Evolutionary conservation across 2,888 invertebrate genomes (phyloP).

Genomic region (Slavum lentiscoides): DNA sequence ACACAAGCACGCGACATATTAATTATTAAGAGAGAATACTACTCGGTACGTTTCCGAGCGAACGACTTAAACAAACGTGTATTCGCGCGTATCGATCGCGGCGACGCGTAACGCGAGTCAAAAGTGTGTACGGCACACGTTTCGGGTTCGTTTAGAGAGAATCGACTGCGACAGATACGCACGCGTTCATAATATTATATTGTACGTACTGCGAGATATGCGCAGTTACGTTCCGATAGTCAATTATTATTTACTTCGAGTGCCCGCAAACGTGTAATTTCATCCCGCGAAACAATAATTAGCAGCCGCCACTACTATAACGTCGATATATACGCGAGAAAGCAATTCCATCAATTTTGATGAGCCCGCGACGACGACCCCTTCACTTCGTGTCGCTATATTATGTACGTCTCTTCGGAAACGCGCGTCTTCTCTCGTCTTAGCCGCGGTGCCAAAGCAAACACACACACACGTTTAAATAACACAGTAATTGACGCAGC

Average conservation of each 20-base stretch:
- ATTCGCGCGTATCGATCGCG: too few relatives aligned
- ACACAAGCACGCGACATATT: too few relatives aligned
- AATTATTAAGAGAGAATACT: too few relatives aligned
- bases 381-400: conserved; percentile 7
- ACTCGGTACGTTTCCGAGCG: too few relatives aligned
- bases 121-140: too few relatives aligned
- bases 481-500: conserved; percentile 36
- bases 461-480: conserved; percentile 15
- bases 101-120: too few relatives aligned
- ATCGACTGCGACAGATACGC: too few relatives aligned
- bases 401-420: too few relatives aligned
- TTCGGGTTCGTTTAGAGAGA: too few relatives aligned
- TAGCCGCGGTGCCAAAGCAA: conserved; percentile 12
- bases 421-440: not conserved
- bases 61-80: too few relatives aligned
- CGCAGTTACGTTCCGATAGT: not conserved
- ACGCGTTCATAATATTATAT: too few relatives aligned
- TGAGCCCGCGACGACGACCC: not conserved
- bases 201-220: too few relatives aligned
- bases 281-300: conserved; percentile 35
- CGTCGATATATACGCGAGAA: conserved; percentile 24
- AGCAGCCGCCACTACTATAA: not conserved
- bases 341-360: conserved; percentile 50
- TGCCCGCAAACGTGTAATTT: conserved; percentile 26
- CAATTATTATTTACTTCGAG: not conserved